Base-by-base conservation (phyloP, 2,113 vertebrate genomes). In the Oncorhynchus clarkii region DNA sequence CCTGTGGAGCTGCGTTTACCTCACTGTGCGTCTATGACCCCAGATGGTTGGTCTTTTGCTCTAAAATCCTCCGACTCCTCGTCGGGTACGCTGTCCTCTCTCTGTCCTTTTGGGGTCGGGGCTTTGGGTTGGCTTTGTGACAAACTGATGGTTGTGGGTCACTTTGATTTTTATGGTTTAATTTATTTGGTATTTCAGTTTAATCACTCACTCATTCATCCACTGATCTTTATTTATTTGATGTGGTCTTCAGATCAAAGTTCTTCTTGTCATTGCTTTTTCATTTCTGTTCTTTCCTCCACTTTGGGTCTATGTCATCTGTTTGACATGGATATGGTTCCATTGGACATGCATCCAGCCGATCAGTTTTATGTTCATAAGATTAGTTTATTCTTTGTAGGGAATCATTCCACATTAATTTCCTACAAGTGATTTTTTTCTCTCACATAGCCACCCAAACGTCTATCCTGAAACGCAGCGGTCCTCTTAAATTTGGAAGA, bases 41-140 rank as follows among this genome's bases (percentile, higher is more conserved):
- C 96, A 95, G 95, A 96, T 95, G 95, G 96, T 96, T 97, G 96
- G 96, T 97, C 96, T 95, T 97, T 96, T 95, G 95, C 96, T 96
- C 95, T 97, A 95, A 97, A 97, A 96, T 98, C 96, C 93, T 97
- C 96, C 93, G 96, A 96, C 95, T 96, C 95, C 94, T 96, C 95
- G 95, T 97, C 96, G 95, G 97, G 97, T 97, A 97, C 82, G 96
- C 96, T 95, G 92, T 94, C 94, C 94, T 95, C 95, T 94, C 93
- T 96, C 95, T 97, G 95, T 97, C 95, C 95, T 96, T 94, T 91
- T 90, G 94, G 95, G 94, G 90, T 95, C 94, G 90, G 67, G 20
- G 7, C 45, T 94, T 95, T 95, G 94, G 95, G 90, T 85, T 92
- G 92, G 90, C 92, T 92, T 69, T 92, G 88, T 91, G 89, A 89